Percentiles rank a stretch among this genome's conserved stretches.
Conservation (phyloP, 2,797 vertebrate genomes). For the Crenuchus spilurus region DNA sequence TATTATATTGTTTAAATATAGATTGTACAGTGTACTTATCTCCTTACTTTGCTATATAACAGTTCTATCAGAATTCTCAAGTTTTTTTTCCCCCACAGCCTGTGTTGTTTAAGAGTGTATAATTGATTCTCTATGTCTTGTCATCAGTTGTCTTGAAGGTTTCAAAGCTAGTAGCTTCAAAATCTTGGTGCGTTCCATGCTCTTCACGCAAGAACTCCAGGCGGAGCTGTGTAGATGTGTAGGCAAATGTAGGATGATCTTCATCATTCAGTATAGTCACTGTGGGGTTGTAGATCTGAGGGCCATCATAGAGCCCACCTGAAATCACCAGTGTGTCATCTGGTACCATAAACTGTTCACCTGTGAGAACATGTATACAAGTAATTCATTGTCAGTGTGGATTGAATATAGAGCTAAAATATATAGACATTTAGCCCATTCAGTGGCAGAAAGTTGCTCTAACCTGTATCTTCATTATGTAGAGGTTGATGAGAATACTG, state of each 20-base stretch:
- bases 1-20: neutral
- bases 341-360: conserved; percentile 64
- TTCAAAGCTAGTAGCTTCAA: conserved; percentile 47
- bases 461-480: conserved; percentile 72
- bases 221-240: conserved; percentile 64
- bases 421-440: neutral
- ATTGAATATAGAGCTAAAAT: neutral
- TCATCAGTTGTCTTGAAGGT: conserved; percentile 45
- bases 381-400: neutral
- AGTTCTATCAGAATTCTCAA: too few relatives aligned
- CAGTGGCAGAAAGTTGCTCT: conserved; percentile 19
- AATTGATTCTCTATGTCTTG: conserved; percentile 40
- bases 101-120: neutral
- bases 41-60: too few relatives aligned
- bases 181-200: conserved; percentile 45
- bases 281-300: conserved; percentile 73
- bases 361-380: conserved; percentile 37
- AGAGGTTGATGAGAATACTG: conserved; percentile 81
- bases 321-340: conserved; percentile 79
- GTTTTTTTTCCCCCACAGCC: neutral
- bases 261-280: conserved; percentile 50
- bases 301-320: conserved; percentile 78
- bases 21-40: neutral
- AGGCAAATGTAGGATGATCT: conserved; percentile 58
- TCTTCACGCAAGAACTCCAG: conserved; percentile 73